Evolutionary conservation across 2,113 vertebrate genomes (phyloP), one percentile per base, ranked within the genome.

Genomic region (Microtus richardsoni): DNA sequence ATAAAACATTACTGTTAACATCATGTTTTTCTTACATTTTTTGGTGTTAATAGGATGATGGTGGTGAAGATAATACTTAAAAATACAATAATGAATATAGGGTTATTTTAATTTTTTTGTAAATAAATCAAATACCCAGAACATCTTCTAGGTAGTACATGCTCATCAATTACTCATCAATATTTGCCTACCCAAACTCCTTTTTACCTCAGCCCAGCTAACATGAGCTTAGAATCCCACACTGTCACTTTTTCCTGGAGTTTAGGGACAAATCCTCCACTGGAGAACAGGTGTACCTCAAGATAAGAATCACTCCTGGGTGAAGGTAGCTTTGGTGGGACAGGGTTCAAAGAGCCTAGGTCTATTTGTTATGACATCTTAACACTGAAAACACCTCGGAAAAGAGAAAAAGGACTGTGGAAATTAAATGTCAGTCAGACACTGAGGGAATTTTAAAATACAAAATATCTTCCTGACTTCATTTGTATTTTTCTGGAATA

Each of bases 101-200:
- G 7, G 24, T 70, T 62, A 86, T 64, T 70, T 11, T 11, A 66
- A 66, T 36, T 74, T 52, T 16, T 86, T 49, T 5, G 62, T 70
- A 95, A 89, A 47, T 47, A 74, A 95, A 79, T 33, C 73, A 89
- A 94, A 44, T 75, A 86, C 21, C 26, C 10, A 82, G 44, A 12
- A 71, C 1, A 91, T 52, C n/a, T 60, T 74, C 22, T 14, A n/a
- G 33, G 2, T 39, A 80, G 30, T 36, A 85, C 71, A 70, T 71
- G 17, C 33, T 77, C 39, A 41, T 19, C 11, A 60, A 78, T 71
- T 71, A 13, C 36, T 77, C 39, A 44, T 19, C 14, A 60, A 78
- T 71, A 74, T 44, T n/a, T 58, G 17, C 28, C 44, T 91, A 19
- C 7, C 12, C 52, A 26, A 19, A 28, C 9, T 83, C 28, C 52